phyloP scores from a whole-genome alignment of 2,797 vertebrate genomes.

The Microtus agrestis region DNA sequence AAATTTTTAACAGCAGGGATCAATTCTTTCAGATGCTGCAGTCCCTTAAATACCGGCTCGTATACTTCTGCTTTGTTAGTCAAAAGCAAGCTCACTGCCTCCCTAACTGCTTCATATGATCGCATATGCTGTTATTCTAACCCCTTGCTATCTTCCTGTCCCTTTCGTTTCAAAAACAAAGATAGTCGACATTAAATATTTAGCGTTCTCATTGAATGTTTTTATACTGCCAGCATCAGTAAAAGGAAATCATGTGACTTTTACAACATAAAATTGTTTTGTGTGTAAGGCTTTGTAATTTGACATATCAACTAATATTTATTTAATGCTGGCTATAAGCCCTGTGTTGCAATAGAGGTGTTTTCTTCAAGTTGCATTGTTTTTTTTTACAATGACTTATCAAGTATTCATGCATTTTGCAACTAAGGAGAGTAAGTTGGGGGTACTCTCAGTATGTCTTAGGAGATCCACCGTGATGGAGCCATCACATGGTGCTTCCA shows the following conservation, averaged over 20 bases:
- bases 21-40: background rate
- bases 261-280: constrained; percentile 36
- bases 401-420: background rate
- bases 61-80: background rate
- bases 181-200: constrained; percentile 35
- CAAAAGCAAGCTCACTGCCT: background rate
- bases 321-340: background rate
- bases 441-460: background rate
- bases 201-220: background rate
- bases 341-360: background rate
- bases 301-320: background rate
- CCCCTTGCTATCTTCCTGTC: background rate
- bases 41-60: background rate
- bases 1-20: constrained; percentile 45
- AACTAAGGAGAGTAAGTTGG: background rate
- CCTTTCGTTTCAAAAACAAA: constrained; percentile 52
- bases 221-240: background rate
- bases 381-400: background rate
- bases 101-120: background rate
- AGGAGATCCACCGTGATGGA: background rate
- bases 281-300: constrained; percentile 19
- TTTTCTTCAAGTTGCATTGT: background rate
- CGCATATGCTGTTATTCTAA: background rate
- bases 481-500: background rate
- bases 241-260: constrained; percentile 12